Conservation (phyloP, 2,113 vertebrate genomes). For the Antechinus flavipes region DNA sequence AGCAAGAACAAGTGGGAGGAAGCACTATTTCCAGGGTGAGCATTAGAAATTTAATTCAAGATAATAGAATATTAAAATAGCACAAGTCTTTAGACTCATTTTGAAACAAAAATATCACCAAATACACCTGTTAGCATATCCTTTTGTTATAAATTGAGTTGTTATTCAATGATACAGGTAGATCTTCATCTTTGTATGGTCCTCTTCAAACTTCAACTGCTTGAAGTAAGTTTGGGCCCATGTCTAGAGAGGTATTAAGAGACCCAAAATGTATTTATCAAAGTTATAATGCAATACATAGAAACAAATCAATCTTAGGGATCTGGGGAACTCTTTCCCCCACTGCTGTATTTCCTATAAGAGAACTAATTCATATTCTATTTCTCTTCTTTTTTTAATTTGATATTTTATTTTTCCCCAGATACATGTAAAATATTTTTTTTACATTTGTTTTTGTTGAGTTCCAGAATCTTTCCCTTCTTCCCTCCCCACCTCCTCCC, state of each 20-base stretch:
- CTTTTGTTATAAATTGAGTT: conserved; percentile 16
- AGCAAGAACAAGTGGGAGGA: neutral
- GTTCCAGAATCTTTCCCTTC: no score
- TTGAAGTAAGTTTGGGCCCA: neutral
- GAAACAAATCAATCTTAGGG: neutral
- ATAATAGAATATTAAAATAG: neutral
- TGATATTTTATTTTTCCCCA: no score
- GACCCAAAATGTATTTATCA: neutral
- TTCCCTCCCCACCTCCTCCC: no score
- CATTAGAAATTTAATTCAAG: neutral
- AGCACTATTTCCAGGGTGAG: neutral
- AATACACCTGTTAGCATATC: neutral
- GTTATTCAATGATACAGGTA: neutral
- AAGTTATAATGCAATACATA: neutral
- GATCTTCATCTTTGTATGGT: neutral
- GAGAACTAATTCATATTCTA: neutral
- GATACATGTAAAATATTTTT: no score
- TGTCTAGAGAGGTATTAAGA: neutral
- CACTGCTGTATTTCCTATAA: neutral
- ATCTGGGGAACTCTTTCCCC: neutral
- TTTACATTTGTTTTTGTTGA: no score
- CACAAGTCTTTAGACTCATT: neutral
- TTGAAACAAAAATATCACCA: neutral
- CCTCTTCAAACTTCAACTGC: neutral
- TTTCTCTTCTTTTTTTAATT: neutral